These are phyloP conservation scores for Glaucopsyche alexis DNA, from an alignment of 2,888 invertebrate species.

Conservation along the genomic window DNA sequence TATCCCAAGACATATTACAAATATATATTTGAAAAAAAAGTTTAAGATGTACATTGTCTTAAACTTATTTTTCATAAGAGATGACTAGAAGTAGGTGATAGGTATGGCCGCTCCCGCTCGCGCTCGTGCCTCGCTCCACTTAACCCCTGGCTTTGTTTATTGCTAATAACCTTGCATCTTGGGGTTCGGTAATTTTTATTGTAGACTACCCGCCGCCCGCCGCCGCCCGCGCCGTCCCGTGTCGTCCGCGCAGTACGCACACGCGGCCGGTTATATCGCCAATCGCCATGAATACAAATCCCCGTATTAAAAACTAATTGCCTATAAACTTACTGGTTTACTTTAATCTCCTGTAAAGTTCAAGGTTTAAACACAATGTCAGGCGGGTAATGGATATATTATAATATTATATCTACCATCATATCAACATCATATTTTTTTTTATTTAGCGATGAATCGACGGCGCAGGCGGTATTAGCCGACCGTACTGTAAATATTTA, in stretches of 20 bases:
- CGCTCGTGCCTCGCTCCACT: constrained; percentile 38
- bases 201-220: not conserved
- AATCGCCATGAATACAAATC: constrained; percentile 2
- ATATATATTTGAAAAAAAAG: too few relatives aligned
- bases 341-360: not conserved
- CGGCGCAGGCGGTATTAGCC: too few relatives aligned
- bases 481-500: too few relatives aligned
- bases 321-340: not conserved
- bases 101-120: constrained; percentile 19
- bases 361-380: not conserved
- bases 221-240: not conserved
- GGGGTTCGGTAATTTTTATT: constrained; percentile 20
- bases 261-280: not conserved
- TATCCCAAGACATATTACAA: too few relatives aligned
- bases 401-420: too few relatives aligned
- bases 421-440: too few relatives aligned
- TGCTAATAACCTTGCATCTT: constrained; percentile 66
- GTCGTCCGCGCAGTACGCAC: not conserved
- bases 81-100: too few relatives aligned
- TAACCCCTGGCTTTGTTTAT: constrained; percentile 68
- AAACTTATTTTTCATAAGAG: too few relatives aligned
- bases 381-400: too few relatives aligned
- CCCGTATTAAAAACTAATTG: constrained; percentile 11
- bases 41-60: too few relatives aligned
- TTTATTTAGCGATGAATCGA: too few relatives aligned